Conservation (phyloP, 2,888 invertebrate genomes). For the Thymelicus sylvestris region DNA sequence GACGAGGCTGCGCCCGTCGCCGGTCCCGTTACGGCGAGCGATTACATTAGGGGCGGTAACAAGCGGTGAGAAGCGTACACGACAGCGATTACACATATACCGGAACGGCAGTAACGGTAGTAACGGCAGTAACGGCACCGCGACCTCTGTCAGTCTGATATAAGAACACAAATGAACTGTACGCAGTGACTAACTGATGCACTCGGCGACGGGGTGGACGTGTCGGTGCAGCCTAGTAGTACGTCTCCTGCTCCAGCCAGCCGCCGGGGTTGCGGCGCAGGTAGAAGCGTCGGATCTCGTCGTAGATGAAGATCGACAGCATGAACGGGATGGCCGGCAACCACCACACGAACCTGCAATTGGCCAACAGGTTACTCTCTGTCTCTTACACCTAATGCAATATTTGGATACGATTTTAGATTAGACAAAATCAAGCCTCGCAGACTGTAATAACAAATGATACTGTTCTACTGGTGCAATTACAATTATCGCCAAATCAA, state of each 20-base stretch:
- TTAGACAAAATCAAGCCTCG: too few species aligned
- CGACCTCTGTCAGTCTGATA: conserved; percentile 73
- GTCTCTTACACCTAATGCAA: too few species aligned
- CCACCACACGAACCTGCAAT: conserved; percentile 98
- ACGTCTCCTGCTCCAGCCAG: conserved; percentile 99
- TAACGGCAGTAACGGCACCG: conserved; percentile 55
- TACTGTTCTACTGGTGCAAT: too few species aligned
- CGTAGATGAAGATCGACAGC: conserved; percentile 99
- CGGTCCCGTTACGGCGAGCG: conserved; percentile 41
- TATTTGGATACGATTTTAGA: too few species aligned
- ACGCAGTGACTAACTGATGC: conserved; percentile 73
- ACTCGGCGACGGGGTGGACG: conserved; percentile 66
- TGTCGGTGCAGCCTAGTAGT: conserved; percentile 90
- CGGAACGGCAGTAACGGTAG: conserved; percentile 54
- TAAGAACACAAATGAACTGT: conserved; percentile 78
- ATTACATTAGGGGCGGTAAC: conserved; percentile 57
- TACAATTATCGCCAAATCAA: too few species aligned
- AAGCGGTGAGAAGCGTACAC: conserved; percentile 81
- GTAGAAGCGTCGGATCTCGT: conserved; percentile 98
- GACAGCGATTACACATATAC: conserved; percentile 76
- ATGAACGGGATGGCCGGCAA: conserved; percentile 99
- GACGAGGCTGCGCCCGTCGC: conserved; percentile 42
- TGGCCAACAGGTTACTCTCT: too few species aligned
- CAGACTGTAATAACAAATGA: too few species aligned
- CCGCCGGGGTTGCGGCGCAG: conserved; percentile 99